Base-by-base conservation (phyloP, 2,797 vertebrate species). In the Coranthus polyacanthus region DNA sequence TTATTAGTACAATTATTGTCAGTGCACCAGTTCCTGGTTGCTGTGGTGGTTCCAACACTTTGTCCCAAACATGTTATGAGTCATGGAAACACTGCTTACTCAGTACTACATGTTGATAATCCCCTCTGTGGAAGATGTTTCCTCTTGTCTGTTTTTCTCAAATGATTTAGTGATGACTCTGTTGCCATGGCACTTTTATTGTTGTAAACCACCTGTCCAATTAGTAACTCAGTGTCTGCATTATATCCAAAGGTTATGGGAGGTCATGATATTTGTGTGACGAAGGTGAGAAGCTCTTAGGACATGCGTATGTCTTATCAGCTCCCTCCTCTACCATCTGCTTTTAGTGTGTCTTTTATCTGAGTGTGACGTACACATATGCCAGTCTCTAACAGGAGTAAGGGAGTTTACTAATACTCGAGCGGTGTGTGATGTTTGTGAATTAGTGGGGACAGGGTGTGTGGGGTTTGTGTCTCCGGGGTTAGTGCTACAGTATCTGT, bases 261-360 rank as follows among this genome's bases (percentile, higher is more conserved):
- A 49, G 68, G 55, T 63, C 15, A 43, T 67, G 65, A 68, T 75
- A 66, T 79, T 80, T 72, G 39, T 47, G 29, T 16, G 43, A 20
- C 6, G 12, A 37, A 43, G 54, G 22, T 7, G 24, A 53, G 47
- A 41, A 22, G 12, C 67, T 64, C 47, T 17, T 43, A 52, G 37
- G 41, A 52, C 49, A 39, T 24, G 18, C 21, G 16, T 53, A 52
- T 15, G 39, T 75, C 63, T 85, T 86, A 86, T 89, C 90, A 79
- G 65, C 56, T 17, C 22, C 62, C 22, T 45, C 58, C 49, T 47
- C 15, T 0, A 12, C 78, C 47, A 82, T 81, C 77, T 83, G 77
- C 73, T 52, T 47, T 38, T 26, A 61, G 42, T 0, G 1, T 20
- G 58, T 9, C 24, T 11, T 75, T 67, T 85, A 86, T 84, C 43